phyloP scores from a whole-genome alignment of 92 coral and sea anemone species.

The Palythoa grandis region DNA sequence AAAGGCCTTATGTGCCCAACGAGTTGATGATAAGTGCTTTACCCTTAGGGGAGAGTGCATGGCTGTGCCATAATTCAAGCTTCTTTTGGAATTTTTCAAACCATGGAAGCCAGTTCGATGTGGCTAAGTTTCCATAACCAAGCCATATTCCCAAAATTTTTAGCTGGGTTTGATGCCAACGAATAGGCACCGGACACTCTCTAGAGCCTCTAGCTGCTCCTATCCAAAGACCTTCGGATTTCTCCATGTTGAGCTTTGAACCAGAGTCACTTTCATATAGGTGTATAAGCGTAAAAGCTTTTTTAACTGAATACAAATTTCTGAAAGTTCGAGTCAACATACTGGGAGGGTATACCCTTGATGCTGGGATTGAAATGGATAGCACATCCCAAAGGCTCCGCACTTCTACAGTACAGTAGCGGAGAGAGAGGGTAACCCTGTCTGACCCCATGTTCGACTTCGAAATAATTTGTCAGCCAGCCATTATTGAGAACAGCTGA shows the following conservation, averaged over 20 bases:
- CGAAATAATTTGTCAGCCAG: slow-evolving; percentile 18
- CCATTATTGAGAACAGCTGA: slow-evolving; percentile 41
- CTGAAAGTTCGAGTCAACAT: too few species aligned
- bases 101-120: slow-evolving; percentile 33
- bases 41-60: slow-evolving; percentile 38
- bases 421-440: slow-evolving; percentile 59
- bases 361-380: too few species aligned
- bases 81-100: slow-evolving; percentile 34
- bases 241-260: slow-evolving; percentile 32
- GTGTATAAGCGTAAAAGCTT: slow-evolving; percentile 11
- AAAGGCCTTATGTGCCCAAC: slow-evolving; percentile 43
- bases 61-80: slow-evolving; percentile 30
- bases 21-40: slow-evolving; percentile 42
- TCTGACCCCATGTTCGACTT: slow-evolving; percentile 17
- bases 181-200: slow-evolving; percentile 43
- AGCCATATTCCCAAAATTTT: slow-evolving; percentile 47
- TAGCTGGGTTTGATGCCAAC: slow-evolving; percentile 52
- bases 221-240: slow-evolving; percentile 57
- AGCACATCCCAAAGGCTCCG: too few species aligned
- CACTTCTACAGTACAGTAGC: slow-evolving; percentile 37
- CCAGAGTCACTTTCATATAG: slow-evolving; percentile 45
- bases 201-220: slow-evolving; percentile 49
- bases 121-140: slow-evolving; percentile 30
- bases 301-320: not conserved
- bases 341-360: too few species aligned